Conservation (phyloP, 2,797 vertebrate genomes). For the Rhodeus uyekii region DNA sequence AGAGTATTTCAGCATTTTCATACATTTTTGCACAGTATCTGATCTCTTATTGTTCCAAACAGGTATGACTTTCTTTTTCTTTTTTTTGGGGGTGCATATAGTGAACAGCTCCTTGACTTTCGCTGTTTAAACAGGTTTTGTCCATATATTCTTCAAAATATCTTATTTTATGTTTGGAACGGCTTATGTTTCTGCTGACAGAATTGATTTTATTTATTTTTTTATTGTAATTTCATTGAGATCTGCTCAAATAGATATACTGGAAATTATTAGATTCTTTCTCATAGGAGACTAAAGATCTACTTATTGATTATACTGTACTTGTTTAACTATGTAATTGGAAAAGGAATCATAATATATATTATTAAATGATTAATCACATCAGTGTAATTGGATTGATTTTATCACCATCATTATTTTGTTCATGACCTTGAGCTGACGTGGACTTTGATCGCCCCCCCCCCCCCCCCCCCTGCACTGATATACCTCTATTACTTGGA, state of each 20-base stretch:
- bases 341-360: constrained; percentile 33
- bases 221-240: not conserved
- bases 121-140: not conserved
- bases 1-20: no score
- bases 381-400: constrained; percentile 59
- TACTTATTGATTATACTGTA: constrained; percentile 11
- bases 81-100: not conserved
- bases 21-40: no score
- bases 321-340: constrained; percentile 67
- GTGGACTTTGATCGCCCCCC: constrained; percentile 70
- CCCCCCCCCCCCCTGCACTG: constrained; percentile 15
- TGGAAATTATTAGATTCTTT: not conserved
- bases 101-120: not conserved
- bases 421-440: constrained; percentile 73
- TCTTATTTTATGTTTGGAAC: not conserved
- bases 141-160: not conserved
- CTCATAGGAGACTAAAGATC: not conserved
- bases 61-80: not conserved
- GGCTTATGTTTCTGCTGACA: no score
- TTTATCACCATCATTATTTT: constrained; percentile 68
- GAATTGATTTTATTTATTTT: not conserved
- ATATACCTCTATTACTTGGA: constrained; percentile 53
- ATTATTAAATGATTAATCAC: constrained; percentile 39
- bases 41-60: not conserved
- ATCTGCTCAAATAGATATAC: not conserved